phyloP scores from a whole-genome alignment of 2,113 vertebrate genomes.

The Trogon surrucura region DNA sequence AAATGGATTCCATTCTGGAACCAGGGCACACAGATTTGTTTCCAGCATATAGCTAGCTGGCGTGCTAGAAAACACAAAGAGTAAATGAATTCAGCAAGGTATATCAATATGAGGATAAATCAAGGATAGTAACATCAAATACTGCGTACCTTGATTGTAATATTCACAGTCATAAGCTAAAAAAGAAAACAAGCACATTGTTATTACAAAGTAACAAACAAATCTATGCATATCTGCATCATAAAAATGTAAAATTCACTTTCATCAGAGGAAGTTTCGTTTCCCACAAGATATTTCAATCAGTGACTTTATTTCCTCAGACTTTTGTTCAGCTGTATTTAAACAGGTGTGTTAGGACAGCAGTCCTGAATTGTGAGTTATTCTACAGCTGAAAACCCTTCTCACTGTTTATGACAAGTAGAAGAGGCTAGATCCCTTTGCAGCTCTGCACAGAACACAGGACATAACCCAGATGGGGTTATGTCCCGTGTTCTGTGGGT shows the following conservation, averaged over 20 bases:
- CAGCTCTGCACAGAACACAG: not conserved
- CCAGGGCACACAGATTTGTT: not conserved
- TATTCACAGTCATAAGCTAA: conserved; percentile 97
- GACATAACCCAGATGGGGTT: not conserved
- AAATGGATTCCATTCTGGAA: not conserved
- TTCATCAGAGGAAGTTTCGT: not conserved
- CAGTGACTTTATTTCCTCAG: not conserved
- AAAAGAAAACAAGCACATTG: conserved; percentile 46
- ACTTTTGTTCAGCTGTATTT: not conserved
- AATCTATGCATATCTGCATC: not conserved
- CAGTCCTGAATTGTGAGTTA: not conserved
- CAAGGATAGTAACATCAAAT: not conserved
- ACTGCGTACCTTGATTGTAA: conserved; percentile 92
- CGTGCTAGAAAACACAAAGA: not conserved
- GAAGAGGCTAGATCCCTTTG: not conserved
- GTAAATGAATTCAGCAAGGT: not conserved
- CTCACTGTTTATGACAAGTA: not conserved
- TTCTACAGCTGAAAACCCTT: not conserved
- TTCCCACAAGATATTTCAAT: not conserved
- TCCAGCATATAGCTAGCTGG: not conserved
- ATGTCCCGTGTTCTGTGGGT: too few relatives aligned
- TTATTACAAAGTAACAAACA: not conserved
- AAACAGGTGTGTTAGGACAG: not conserved
- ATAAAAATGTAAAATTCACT: not conserved
- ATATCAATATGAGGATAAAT: not conserved